A percentile compares a stretch with the other conserved stretches of the same genome.
These are phyloP conservation scores for Drosophila melanosoma DNA, from an alignment of 2,888 invertebrate genomes.

Conservation along the genomic window DNA sequence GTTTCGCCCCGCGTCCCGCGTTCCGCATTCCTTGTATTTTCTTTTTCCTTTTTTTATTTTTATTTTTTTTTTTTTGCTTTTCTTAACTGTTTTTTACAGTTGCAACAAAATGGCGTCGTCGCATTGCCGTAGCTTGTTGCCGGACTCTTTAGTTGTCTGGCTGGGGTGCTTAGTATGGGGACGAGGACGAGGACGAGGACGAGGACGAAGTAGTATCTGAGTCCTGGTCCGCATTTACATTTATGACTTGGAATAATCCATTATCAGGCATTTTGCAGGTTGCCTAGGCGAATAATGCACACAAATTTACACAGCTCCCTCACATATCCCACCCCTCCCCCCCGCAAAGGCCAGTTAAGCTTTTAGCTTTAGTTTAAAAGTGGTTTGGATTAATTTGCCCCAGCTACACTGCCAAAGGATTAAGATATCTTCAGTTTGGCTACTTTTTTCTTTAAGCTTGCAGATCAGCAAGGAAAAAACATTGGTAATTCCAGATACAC, in stretches of 20 bases:
- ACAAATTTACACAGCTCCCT: slow-evolving; percentile 6
- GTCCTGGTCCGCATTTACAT: slow-evolving; percentile 71
- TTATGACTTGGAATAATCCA: slow-evolving; percentile 80
- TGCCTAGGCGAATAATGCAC: slow-evolving; percentile 75
- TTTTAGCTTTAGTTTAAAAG: slow-evolving; percentile 70
- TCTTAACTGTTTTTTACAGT: slow-evolving; percentile 68
- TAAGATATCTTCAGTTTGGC: slow-evolving; percentile 43
- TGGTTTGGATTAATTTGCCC: slow-evolving; percentile 67
- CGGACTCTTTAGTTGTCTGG: slow-evolving; percentile 37
- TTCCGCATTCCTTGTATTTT: slow-evolving; percentile 40
- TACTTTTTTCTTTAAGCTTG: neutral
- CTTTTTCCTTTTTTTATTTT: slow-evolving; percentile 5
- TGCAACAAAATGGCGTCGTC: slow-evolving; percentile 75
- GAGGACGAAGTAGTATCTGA: slow-evolving; percentile 31
- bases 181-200: slow-evolving; percentile 1
- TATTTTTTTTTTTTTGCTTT: slow-evolving; percentile 15
- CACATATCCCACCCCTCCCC: neutral
- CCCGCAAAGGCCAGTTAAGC: slow-evolving; percentile 52
- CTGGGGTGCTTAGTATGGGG: slow-evolving; percentile 26
- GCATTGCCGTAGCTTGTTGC: slow-evolving; percentile 40
- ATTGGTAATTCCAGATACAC: neutral
- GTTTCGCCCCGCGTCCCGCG: slow-evolving; percentile 20
- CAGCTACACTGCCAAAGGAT: slow-evolving; percentile 37
- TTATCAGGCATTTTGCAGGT: slow-evolving; percentile 80
- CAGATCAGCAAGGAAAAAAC: neutral